A percentile compares a stretch with the other conserved stretches of the same genome.
These are phyloP conservation scores for Drosophila meridionalis DNA, from an alignment of 2,888 invertebrate species.

Conservation along the genomic window DNA sequence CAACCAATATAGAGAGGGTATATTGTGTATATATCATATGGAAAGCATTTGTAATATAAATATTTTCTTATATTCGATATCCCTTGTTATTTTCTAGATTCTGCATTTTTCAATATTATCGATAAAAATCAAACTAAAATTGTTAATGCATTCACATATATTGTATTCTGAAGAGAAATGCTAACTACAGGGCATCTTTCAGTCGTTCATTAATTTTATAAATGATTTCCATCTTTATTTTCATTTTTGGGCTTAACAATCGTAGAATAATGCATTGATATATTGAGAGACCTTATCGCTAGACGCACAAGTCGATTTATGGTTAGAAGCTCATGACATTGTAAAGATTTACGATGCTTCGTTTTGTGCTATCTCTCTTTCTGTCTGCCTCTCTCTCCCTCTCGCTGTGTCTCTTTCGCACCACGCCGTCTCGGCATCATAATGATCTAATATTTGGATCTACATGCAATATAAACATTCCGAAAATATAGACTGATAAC, in stretches of 20 bases:
- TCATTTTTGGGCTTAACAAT: neutral
- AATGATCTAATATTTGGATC: slow-evolving; percentile 29
- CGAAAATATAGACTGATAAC: slow-evolving; percentile 32
- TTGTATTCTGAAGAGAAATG: neutral
- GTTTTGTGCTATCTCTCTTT: neutral
- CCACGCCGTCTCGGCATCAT: slow-evolving; percentile 20
- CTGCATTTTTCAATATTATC: too few species aligned
- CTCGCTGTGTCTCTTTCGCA: neutral
- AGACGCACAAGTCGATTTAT: slow-evolving; percentile 7
- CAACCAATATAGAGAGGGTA: neutral
- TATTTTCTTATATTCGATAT: neutral
- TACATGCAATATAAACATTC: neutral
- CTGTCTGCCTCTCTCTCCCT: neutral
- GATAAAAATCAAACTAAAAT: too few species aligned
- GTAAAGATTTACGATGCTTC: slow-evolving; percentile 20
- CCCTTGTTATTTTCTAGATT: too few species aligned
- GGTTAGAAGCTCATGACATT: neutral
- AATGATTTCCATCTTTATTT: neutral
- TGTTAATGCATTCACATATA: too few species aligned
- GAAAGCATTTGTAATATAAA: neutral
- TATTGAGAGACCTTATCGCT: slow-evolving; percentile 15
- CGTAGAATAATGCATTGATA: neutral
- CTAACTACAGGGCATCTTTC: neutral
- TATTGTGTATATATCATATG: neutral
- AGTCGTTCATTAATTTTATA: neutral